Percentiles rank a stretch among this genome's conserved stretches.
phyloP scores from a whole-genome alignment of 2,888 invertebrate species.

The Belgica antarctica region DNA sequence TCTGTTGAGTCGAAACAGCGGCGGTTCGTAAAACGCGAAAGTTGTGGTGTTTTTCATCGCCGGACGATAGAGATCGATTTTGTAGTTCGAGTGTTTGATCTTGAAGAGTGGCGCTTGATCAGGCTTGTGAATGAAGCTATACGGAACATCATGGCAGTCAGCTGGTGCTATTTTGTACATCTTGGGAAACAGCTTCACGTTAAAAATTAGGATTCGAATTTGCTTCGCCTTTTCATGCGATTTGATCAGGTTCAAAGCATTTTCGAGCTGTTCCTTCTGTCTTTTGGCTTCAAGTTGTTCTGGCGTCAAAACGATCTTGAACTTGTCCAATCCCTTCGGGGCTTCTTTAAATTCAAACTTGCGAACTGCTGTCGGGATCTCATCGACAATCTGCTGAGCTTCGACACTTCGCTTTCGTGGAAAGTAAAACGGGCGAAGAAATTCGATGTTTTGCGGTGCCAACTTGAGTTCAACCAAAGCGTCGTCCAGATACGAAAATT shows the following conservation, averaged over 20 bases:
- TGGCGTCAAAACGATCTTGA: conserved; percentile 19
- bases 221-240: conserved; percentile 56
- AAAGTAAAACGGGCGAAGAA: conserved; percentile 59
- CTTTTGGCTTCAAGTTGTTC: conserved; percentile 45
- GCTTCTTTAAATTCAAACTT: conserved; percentile 48
- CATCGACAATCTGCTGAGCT: conserved; percentile 49
- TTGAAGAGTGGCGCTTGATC: conserved; percentile 50
- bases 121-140: conserved; percentile 50
- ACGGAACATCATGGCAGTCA: conserved; percentile 44
- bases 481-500: conserved; percentile 68
- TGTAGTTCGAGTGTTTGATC: conserved; percentile 50
- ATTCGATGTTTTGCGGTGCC: conserved; percentile 61
- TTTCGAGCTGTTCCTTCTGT: conserved; percentile 47
- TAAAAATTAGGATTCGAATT: not conserved
- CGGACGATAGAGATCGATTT: conserved; percentile 48
- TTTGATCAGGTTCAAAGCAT: conserved; percentile 54
- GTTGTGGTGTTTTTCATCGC: not conserved
- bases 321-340: not conserved
- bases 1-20: not conserved
- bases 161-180: not conserved
- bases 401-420: conserved; percentile 54
- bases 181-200: not conserved
- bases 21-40: conserved; percentile 28
- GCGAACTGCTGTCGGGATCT: not conserved
- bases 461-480: conserved; percentile 63